Conservation (phyloP, 2,113 vertebrate genomes). For the Peromyscus leucopus region DNA sequence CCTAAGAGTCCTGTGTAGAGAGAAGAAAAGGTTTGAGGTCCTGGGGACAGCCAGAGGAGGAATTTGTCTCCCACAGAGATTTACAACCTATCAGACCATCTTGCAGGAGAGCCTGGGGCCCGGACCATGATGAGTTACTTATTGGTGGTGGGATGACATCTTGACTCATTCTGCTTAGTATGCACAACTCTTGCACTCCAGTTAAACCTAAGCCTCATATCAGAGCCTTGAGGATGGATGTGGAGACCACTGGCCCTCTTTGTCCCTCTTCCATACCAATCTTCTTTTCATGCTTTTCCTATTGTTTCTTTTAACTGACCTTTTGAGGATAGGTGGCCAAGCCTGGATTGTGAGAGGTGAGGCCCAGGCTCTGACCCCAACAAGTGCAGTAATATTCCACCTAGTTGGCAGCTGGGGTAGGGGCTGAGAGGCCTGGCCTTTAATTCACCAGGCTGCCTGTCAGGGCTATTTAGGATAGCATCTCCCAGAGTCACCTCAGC, state of each 20-base stretch:
- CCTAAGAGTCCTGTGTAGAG: no score
- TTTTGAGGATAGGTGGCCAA: neutral
- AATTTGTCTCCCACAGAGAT: neutral
- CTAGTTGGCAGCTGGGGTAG: neutral
- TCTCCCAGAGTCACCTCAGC: neutral
- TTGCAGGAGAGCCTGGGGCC: neutral
- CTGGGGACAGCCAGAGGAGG: neutral
- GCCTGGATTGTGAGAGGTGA: neutral
- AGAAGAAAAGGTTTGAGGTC: neutral
- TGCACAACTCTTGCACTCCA: neutral
- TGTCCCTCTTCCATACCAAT: neutral
- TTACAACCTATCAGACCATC: neutral
- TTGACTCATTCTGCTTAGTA: no score
- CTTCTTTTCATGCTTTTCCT: neutral
- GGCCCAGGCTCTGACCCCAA: neutral
- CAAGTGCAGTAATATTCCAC: no score
- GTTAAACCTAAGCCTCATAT: neutral
- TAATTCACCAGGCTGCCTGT: neutral
- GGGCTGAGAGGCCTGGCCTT: neutral
- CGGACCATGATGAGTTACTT: no score
- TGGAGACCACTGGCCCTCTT: neutral
- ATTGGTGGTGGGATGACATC: neutral
- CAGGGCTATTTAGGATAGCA: neutral
- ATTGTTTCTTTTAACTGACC: neutral
- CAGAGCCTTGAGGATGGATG: neutral